These are phyloP conservation scores for Epinephelus coioides DNA, from an alignment of 2,797 vertebrate species.

Conservation along the genomic window DNA sequence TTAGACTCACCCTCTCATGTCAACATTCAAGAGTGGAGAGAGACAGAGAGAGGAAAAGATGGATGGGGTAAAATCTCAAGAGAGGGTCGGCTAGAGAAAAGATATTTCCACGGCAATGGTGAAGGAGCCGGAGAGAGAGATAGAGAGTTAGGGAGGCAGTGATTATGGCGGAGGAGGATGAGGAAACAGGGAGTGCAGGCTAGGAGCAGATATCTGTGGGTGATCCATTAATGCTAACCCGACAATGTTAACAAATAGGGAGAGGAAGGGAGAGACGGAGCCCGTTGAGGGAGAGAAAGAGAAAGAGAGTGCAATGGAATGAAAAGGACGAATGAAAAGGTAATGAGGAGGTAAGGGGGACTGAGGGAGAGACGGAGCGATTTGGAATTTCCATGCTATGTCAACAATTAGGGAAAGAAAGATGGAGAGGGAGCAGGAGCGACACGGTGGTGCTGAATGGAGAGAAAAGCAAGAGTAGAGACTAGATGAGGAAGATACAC, in stretches of 20 bases:
- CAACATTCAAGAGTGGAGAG: slow-evolving; percentile 77
- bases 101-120: slow-evolving; percentile 70
- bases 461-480: slow-evolving; percentile 48
- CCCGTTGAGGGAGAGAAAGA: not conserved
- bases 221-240: slow-evolving; percentile 78
- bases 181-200: slow-evolving; percentile 58
- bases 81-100: slow-evolving; percentile 70
- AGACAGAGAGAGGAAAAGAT: slow-evolving; percentile 70
- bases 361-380: slow-evolving; percentile 20
- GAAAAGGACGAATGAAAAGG: slow-evolving; percentile 55
- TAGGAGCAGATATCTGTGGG: slow-evolving; percentile 67
- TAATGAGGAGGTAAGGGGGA: slow-evolving; percentile 60
- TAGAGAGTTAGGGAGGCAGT: slow-evolving; percentile 54
- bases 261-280: slow-evolving; percentile 43
- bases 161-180: slow-evolving; percentile 66
- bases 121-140: slow-evolving; percentile 46
- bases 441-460: slow-evolving; percentile 51
- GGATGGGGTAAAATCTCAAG: slow-evolving; percentile 74
- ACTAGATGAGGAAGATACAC: slow-evolving; percentile 52
- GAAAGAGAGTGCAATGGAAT: slow-evolving; percentile 27
- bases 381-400: slow-evolving; percentile 65
- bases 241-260: slow-evolving; percentile 71
- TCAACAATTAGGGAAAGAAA: slow-evolving; percentile 67
- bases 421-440: slow-evolving; percentile 42
- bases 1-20: slow-evolving; percentile 80